These are phyloP conservation scores for Microctenopoma stevenorrisi DNA, from an alignment of 2,797 vertebrate species.

Conservation along the genomic window DNA sequence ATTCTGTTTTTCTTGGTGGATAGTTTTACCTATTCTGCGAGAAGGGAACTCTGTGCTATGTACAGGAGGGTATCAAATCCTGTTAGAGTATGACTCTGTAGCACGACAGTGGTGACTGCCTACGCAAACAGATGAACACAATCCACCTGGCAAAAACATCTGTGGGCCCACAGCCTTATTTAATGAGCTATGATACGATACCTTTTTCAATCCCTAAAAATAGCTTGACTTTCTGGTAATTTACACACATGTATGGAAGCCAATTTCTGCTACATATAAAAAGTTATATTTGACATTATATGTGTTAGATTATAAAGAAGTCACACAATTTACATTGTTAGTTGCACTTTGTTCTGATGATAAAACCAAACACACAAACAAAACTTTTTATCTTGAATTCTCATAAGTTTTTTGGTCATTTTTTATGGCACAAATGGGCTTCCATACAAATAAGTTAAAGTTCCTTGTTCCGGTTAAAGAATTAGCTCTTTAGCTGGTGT, in stretches of 20 bases:
- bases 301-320: too few species aligned
- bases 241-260: not conserved
- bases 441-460: not conserved
- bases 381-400: not conserved
- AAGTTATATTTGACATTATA: too few species aligned
- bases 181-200: conserved; percentile 24
- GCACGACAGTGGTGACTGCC: conserved; percentile 42
- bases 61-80: conserved; percentile 37
- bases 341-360: too few species aligned
- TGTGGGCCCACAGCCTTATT: conserved; percentile 22
- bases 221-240: conserved; percentile 7
- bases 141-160: conserved; percentile 49
- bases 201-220: too few species aligned
- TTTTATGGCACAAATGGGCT: not conserved
- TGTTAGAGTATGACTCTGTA: conserved; percentile 40
- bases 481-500: not conserved
- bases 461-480: not conserved
- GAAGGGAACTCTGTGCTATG: conserved; percentile 27
- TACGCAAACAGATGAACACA: conserved; percentile 55
- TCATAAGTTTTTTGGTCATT: not conserved
- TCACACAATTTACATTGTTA: too few species aligned
- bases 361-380: too few species aligned
- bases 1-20: conserved; percentile 65
- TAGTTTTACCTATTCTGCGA: conserved; percentile 49
- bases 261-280: not conserved